phyloP scores from a whole-genome alignment of 1,140 invertebrate species.

The Carposina sasakii region DNA sequence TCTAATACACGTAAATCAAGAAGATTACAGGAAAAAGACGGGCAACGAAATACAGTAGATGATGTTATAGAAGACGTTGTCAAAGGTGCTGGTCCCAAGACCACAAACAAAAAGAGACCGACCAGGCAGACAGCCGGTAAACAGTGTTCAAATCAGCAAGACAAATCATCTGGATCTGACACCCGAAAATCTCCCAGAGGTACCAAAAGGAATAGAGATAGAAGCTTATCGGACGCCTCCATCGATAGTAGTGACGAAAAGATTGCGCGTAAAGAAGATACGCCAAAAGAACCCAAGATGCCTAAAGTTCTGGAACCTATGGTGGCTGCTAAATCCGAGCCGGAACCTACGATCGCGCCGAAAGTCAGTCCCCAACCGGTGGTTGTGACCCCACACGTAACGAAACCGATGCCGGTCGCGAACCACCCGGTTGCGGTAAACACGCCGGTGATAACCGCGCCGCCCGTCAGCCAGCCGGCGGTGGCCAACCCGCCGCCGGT shows the following conservation, averaged over 20 bases:
- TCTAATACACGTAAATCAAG: slow-evolving; percentile 85
- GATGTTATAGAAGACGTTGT: slow-evolving; percentile 91
- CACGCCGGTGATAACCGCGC: neutral
- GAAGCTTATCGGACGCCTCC: slow-evolving; percentile 77
- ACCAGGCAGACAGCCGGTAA: slow-evolving; percentile 51
- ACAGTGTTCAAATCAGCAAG: slow-evolving; percentile 30
- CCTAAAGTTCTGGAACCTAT: slow-evolving; percentile 37
- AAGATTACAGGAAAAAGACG: slow-evolving; percentile 84
- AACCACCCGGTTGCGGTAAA: no score
- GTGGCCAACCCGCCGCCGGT: neutral
- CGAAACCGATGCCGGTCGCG: no score
- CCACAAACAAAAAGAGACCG: slow-evolving; percentile 48
- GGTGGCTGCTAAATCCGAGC: slow-evolving; percentile 14
- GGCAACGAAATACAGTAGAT: slow-evolving; percentile 81
- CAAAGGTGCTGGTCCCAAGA: slow-evolving; percentile 68
- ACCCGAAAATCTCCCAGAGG: slow-evolving; percentile 77
- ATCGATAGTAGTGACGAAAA: slow-evolving; percentile 76
- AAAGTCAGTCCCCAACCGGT: neutral
- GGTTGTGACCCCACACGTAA: slow-evolving; percentile 10
- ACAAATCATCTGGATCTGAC: slow-evolving; percentile 52
- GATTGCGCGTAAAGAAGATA: slow-evolving; percentile 36
- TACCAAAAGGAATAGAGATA: slow-evolving; percentile 72
- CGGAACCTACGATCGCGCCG: slow-evolving; percentile 14
- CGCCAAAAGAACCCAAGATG: slow-evolving; percentile 40
- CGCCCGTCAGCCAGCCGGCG: slow-evolving; percentile 5